A percentile compares a stretch with the other conserved stretches of the same genome.
Conservation (phyloP, 2,113 vertebrate genomes). For the Anas platyrhynchos region DNA sequence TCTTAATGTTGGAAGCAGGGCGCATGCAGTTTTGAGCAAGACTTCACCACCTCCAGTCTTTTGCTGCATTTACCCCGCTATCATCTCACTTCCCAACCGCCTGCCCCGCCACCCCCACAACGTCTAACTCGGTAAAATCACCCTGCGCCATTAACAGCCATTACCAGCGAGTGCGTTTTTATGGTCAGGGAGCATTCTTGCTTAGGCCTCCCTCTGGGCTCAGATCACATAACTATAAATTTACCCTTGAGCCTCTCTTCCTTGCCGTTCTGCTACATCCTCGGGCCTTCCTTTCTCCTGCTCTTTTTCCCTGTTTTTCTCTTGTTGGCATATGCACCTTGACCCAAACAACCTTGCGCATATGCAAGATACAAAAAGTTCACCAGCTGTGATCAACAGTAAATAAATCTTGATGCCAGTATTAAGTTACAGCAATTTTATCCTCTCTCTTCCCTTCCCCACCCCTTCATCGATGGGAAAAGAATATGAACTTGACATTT, state of each 20-base stretch:
- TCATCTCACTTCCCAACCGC: constrained; percentile 40
- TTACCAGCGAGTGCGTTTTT: constrained; percentile 79
- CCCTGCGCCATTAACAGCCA: constrained; percentile 77
- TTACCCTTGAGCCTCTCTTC: constrained; percentile 34
- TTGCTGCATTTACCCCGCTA: constrained; percentile 17
- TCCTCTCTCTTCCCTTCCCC: constrained; percentile 41
- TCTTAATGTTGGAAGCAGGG: not conserved
- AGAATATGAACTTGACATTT: constrained; percentile 72
- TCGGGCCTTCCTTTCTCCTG: constrained; percentile 40
- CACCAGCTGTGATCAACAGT: constrained; percentile 66
- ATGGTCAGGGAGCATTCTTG: constrained; percentile 82
- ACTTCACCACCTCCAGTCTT: not conserved
- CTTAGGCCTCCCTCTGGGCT: constrained; percentile 27
- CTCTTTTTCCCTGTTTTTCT: constrained; percentile 38
- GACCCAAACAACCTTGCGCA: constrained; percentile 66
- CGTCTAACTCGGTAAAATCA: constrained; percentile 33
- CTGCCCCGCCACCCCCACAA: not conserved
- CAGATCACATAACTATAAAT: constrained; percentile 67
- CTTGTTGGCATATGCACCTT: constrained; percentile 66
- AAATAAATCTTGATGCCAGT: constrained; percentile 73
- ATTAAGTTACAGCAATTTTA: constrained; percentile 66
- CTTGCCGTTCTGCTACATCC: constrained; percentile 67
- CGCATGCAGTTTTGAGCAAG: accelerated
- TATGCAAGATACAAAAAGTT: constrained; percentile 71
- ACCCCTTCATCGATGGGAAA: constrained; percentile 54